phyloP scores from a whole-genome alignment of 2,113 vertebrate genomes.

The Cyphomyrus plagiostoma region DNA sequence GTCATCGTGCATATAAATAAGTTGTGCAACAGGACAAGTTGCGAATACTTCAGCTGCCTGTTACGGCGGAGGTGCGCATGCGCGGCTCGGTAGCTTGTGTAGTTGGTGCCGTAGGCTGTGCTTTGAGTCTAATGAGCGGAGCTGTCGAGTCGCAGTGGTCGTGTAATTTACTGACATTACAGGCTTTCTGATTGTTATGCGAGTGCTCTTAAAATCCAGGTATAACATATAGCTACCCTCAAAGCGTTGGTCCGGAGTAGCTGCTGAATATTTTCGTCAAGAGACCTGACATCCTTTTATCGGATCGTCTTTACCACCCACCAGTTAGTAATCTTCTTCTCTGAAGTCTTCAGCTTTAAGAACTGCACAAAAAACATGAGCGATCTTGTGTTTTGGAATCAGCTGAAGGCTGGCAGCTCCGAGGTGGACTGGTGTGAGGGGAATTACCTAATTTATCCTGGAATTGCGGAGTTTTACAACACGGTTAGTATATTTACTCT shows the following conservation, averaged over 20 bases:
- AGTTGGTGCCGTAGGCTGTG: neutral
- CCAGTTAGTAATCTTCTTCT: neutral
- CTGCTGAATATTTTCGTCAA: neutral
- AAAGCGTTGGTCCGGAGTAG: too few species aligned
- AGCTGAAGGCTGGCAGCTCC: constrained; percentile 87
- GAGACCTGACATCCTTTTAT: neutral
- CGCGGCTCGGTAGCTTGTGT: neutral
- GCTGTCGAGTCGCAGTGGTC: neutral
- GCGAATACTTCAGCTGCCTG: neutral
- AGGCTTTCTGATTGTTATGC: neutral
- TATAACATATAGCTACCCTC: neutral
- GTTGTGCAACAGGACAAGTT: neutral
- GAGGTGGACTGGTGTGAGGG: constrained; percentile 98
- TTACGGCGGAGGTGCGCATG: neutral
- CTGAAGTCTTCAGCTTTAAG: neutral
- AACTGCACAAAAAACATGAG: constrained; percentile 61
- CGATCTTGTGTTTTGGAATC: constrained; percentile 72
- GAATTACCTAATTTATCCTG: constrained; percentile 88
- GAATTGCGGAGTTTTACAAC: constrained; percentile 96
- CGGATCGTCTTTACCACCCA: neutral
- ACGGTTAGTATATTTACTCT: constrained; percentile 66
- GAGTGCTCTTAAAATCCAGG: neutral
- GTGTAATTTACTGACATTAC: neutral
- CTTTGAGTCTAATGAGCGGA: neutral
- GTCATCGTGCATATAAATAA: neutral